Conservation (phyloP, 2,888 invertebrate genomes). For the Pollenia amentaria region DNA sequence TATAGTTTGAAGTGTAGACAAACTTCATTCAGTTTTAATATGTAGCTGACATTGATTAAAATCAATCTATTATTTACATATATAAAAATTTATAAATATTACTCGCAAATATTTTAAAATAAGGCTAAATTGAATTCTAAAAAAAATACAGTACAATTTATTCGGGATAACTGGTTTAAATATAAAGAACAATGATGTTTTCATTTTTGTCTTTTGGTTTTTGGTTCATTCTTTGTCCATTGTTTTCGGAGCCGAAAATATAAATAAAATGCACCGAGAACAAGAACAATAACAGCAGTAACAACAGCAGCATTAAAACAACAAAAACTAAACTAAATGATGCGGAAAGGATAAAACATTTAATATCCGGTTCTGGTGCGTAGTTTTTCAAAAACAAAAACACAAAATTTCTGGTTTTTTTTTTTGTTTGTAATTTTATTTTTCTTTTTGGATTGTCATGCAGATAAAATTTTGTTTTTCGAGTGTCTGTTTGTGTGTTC, state of each 20-base stretch:
- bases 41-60: too few species aligned
- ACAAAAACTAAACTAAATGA: constrained; percentile 28
- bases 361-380: constrained; percentile 43
- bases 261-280: neutral
- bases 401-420: neutral
- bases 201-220: neutral
- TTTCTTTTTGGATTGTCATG: too few species aligned
- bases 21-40: too few species aligned
- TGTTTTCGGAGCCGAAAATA: neutral
- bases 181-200: neutral
- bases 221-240: neutral
- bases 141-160: neutral
- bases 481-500: neutral
- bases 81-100: too few species aligned
- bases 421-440: neutral
- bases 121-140: too few species aligned
- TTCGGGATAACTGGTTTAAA: neutral
- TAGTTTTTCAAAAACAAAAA: constrained; percentile 21
- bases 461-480: constrained; percentile 25
- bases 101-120: too few species aligned
- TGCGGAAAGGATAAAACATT: constrained; percentile 39
- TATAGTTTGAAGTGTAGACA: too few species aligned
- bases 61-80: too few species aligned
- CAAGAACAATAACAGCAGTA: neutral
- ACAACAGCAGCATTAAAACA: neutral